Conservation (phyloP, 2,888 invertebrate genomes). For the Yponomeuta cagnagella region DNA sequence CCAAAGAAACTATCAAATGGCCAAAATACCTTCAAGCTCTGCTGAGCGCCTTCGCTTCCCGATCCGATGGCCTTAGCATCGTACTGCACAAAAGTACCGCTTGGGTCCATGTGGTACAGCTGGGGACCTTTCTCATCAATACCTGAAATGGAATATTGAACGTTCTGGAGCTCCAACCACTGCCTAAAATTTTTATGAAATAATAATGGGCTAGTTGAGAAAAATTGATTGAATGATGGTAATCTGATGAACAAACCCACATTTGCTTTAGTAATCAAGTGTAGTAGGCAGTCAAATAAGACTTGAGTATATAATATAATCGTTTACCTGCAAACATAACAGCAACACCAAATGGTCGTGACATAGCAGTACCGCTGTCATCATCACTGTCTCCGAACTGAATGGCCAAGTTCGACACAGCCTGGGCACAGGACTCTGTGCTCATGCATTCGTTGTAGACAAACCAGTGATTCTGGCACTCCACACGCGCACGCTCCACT, state of each 20-base stretch:
- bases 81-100: conserved; percentile 98
- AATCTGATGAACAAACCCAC: too few relatives aligned
- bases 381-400: conserved; percentile 99
- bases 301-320: too few relatives aligned
- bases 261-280: too few relatives aligned
- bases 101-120: conserved; percentile 98
- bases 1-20: not conserved
- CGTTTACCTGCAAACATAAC: conserved; percentile 91
- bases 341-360: conserved; percentile 98
- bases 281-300: too few relatives aligned
- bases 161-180: not conserved
- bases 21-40: conserved; percentile 79
- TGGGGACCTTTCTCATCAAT: conserved; percentile 96
- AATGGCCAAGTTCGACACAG: conserved; percentile 98
- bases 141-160: conserved; percentile 35
- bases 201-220: too few relatives aligned
- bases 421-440: conserved; percentile 98
- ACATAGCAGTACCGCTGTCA: conserved; percentile 95
- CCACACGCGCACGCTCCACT: conserved; percentile 95
- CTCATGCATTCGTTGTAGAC: conserved; percentile 97
- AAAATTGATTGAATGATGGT: too few relatives aligned
- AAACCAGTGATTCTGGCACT: conserved; percentile 99
- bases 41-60: conserved; percentile 99
- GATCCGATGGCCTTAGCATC: conserved; percentile 99
- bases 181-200: not conserved